Base-by-base conservation (phyloP, 2,888 invertebrate species). In the Napeogenes inachia region DNA sequence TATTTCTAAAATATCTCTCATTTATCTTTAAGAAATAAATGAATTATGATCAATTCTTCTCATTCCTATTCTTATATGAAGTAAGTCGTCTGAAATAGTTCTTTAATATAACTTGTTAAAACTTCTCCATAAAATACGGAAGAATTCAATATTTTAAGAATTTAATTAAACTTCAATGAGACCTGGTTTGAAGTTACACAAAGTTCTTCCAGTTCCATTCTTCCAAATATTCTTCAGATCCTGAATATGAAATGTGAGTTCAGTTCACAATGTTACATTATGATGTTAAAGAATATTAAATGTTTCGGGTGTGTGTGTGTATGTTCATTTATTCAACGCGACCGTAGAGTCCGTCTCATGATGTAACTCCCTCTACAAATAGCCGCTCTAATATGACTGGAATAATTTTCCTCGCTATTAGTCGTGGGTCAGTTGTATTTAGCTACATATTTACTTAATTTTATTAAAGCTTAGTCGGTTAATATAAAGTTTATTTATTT, bases 381-480 rank as follows among this genome's bases (percentile, higher is more conserved):
- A 62, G 56, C 59, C 64, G 61, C 61, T 64, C 55, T 62, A 58
- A 60, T 57, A 65, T 69, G 62, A 64, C 56, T 53, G 30, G n/a
- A 56, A 64, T 58, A 66, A 64, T 56, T 57, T 63, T 56, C 63
- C 63, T 53, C 56, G 21, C 59, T 46, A 65, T 67, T 64, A 64
- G 45, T 42, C 30, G 61, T 50, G 57, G 47, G 56, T 42, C 35
- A 45, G 46, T 50, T 30, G 50, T 30, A 42, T 42, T 42, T 42
- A 42, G 12, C 42, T 10, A 42, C 10, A 42, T 54, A 35, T 54
- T 12, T 38, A 33, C 54, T 38, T 33, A 35, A 35, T 54, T 35
- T 54, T 4, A 13, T n/a, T 8, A 35, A 54, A 6, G 33, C 32
- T 54, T 13, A 32, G 47, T 58, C 33, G 12, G 21, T 13, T 38